Evolutionary conservation across 2,888 invertebrate species (phyloP).

Genomic region (Cylindroiulus punctatus): DNA sequence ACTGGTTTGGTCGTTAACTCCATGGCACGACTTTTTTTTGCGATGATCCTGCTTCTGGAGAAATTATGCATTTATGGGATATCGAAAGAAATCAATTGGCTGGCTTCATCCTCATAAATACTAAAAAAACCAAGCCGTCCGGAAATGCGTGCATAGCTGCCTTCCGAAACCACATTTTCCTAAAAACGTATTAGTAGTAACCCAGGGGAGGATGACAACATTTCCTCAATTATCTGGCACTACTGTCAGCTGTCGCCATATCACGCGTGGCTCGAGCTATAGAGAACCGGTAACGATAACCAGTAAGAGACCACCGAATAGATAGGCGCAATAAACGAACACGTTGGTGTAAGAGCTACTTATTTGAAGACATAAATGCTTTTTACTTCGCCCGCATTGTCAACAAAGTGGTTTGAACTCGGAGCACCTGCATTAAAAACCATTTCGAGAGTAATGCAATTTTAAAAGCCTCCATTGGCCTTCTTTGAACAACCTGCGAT

Average conservation of each 20-base stretch:
- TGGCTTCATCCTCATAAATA: no score
- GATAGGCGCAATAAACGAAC: neutral
- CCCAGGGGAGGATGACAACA: neutral
- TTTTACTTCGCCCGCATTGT: conserved; percentile 41
- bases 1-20: no score
- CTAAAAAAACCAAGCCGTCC: no score
- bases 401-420: neutral
- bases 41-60: no score
- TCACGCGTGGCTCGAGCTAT: neutral
- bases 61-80: no score
- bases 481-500: conserved; percentile 47
- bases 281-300: neutral
- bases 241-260: neutral
- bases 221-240: neutral
- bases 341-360: conserved; percentile 40
- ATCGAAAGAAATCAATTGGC: no score
- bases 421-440: conserved; percentile 41
- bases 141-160: neutral
- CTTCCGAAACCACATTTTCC: neutral
- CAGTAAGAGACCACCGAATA: conserved; percentile 9
- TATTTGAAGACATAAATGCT: neutral
- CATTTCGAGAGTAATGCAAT: conserved; percentile 44
- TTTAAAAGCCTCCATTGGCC: conserved; percentile 44
- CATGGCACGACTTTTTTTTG: no score
- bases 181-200: neutral